Percentiles rank a stretch among this genome's conserved stretches.
Evolutionary conservation across 1,140 invertebrate genomes (phyloP).

Genomic region (Bombus waltoni): DNA sequence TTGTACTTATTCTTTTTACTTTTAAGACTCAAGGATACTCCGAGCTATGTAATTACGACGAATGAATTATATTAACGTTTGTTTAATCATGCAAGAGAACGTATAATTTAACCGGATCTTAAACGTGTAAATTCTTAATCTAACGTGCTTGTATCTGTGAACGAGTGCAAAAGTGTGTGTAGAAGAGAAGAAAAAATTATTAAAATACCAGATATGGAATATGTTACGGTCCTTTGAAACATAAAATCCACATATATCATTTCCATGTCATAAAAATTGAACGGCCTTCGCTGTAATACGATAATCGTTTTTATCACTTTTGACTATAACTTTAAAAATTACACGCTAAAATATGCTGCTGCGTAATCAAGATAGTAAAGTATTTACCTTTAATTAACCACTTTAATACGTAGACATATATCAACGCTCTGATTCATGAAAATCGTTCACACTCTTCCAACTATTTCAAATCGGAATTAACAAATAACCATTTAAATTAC

Average conservation of each 20-base stretch:
- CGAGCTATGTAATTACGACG: not conserved
- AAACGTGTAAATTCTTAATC: not conserved
- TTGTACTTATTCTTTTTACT: too few relatives aligned
- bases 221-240: slow-evolving; percentile 18
- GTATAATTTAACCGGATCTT: not conserved
- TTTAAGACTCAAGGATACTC: not conserved
- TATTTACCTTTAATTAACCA: not conserved
- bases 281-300: not conserved
- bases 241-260: slow-evolving; percentile 34
- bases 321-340: not conserved
- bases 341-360: not conserved
- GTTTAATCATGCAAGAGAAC: not conserved
- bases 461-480: not conserved
- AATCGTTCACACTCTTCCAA: not conserved
- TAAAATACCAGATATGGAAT: slow-evolving; percentile 34
- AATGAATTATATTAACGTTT: not conserved
- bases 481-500: not conserved
- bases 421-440: too few relatives aligned
- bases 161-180: slow-evolving; percentile 26
- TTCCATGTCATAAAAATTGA: not conserved
- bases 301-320: not conserved
- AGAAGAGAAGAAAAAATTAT: slow-evolving; percentile 24
- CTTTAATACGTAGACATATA: not conserved
- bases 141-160: not conserved
- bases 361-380: not conserved